Conservation (phyloP, 2,113 vertebrate species). For the Elgaria multicarinata region DNA sequence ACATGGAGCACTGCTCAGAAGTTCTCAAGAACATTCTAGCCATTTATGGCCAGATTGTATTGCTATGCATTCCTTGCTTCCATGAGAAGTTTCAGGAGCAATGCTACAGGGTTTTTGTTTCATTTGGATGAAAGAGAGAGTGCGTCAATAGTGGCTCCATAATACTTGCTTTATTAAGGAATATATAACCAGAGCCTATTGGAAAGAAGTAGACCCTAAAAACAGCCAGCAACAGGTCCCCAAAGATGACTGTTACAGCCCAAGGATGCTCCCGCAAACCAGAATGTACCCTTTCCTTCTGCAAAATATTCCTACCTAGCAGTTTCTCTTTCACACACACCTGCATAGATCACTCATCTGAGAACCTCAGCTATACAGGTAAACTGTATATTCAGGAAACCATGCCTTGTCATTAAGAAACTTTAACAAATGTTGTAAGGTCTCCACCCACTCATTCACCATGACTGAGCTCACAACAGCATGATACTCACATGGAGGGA, state of each 20-base stretch:
- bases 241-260: too few relatives aligned
- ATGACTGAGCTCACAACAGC: neutral
- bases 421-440: neutral
- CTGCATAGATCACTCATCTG: neutral
- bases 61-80: neutral
- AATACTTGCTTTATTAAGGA: neutral
- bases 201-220: neutral
- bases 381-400: neutral
- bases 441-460: neutral
- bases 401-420: neutral
- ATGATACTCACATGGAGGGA: neutral
- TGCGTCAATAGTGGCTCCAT: too few relatives aligned
- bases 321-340: neutral
- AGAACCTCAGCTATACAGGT: neutral
- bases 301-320: too few relatives aligned
- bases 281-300: neutral
- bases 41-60: neutral
- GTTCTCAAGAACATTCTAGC: neutral
- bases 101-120: neutral
- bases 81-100: neutral
- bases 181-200: neutral
- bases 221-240: neutral
- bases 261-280: neutral
- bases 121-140: neutral
- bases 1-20: neutral